A percentile compares a stretch with the other conserved stretches of the same genome.
These are phyloP conservation scores for Brenthis hecate DNA, from an alignment of 2,888 invertebrate species.

Conservation along the genomic window DNA sequence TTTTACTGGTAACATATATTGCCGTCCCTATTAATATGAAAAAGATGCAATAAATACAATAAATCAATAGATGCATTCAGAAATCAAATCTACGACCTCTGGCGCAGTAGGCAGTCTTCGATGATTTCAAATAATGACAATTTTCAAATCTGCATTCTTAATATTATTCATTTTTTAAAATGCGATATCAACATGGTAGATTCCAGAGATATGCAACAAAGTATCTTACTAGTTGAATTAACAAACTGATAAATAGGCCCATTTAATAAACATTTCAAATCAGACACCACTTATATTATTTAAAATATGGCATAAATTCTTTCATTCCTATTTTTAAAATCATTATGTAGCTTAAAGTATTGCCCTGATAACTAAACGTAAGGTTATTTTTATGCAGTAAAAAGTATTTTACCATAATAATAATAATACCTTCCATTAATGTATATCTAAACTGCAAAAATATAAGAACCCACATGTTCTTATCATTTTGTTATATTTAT, in stretches of 20 bases:
- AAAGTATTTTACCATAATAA: not conserved
- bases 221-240: slow-evolving; percentile 29
- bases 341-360: not conserved
- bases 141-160: too few relatives aligned
- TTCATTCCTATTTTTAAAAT: not conserved
- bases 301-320: not conserved
- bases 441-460: not conserved
- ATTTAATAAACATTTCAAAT: slow-evolving; percentile 13
- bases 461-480: not conserved
- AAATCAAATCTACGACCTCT: too few relatives aligned
- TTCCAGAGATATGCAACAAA: slow-evolving; percentile 45
- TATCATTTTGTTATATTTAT: too few relatives aligned
- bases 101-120: too few relatives aligned
- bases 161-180: too few relatives aligned
- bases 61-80: too few relatives aligned
- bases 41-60: too few relatives aligned
- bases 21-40: too few relatives aligned
- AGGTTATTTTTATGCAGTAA: not conserved
- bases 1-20: too few relatives aligned
- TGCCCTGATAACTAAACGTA: not conserved
- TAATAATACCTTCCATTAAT: too few relatives aligned
- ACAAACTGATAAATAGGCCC: slow-evolving; percentile 43
- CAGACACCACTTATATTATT: not conserved
- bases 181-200: not conserved
- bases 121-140: too few relatives aligned